Conservation (phyloP, 37 sponge, comb jelly and placozoan genomes). For the Aplysina aerophoba region DNA sequence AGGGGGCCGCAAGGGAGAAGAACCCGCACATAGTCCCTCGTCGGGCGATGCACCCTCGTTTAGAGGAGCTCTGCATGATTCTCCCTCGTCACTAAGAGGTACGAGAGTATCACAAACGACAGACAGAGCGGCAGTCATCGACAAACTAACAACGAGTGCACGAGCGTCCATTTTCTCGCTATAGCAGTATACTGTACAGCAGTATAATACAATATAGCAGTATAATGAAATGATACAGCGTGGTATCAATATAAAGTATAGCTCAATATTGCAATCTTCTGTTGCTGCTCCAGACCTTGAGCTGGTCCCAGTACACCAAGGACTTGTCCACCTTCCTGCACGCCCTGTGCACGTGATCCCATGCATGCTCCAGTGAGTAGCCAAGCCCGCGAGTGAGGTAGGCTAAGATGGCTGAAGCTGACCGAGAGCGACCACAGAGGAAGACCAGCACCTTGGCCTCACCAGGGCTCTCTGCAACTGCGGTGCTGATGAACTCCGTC, state of each 20-base stretch:
- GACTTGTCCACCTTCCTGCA: slow-evolving; percentile 45
- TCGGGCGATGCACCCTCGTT: too few species aligned
- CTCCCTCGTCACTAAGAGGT: too few species aligned
- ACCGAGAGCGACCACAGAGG: slow-evolving; percentile 65
- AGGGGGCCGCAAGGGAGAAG: too few species aligned
- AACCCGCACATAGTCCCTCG: too few species aligned
- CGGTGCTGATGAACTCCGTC: slow-evolving; percentile 47
- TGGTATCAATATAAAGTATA: background rate
- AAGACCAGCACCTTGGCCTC: slow-evolving; percentile 40
- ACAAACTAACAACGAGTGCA: too few species aligned
- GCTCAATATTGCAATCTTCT: background rate
- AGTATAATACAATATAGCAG: too few species aligned
- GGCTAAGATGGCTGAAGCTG: slow-evolving; percentile 64
- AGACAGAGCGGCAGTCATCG: too few species aligned
- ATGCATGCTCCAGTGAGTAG: slow-evolving; percentile 36
- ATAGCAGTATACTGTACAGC: too few species aligned
- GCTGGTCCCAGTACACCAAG: slow-evolving; percentile 57
- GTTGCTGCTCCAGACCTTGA: slow-evolving; percentile 42
- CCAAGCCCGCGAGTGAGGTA: slow-evolving; percentile 42
- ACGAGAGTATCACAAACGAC: too few species aligned
- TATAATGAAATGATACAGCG: too few species aligned
- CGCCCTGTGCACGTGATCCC: slow-evolving; percentile 39
- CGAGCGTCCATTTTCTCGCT: too few species aligned
- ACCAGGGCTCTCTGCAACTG: background rate
- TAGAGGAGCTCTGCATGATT: too few species aligned